Conservation (phyloP, 2,888 invertebrate genomes). For the Leptarthrus brevirostris region DNA sequence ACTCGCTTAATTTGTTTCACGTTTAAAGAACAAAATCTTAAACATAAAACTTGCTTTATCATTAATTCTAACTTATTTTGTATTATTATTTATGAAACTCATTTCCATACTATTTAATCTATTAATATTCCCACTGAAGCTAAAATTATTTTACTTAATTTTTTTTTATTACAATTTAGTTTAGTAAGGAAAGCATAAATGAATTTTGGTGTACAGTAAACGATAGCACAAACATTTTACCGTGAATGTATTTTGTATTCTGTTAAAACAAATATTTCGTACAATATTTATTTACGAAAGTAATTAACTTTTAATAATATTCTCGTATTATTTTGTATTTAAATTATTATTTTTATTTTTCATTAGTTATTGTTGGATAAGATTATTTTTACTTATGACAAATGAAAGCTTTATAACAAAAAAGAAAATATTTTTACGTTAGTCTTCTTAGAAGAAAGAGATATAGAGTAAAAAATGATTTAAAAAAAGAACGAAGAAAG, state of each 20-base stretch:
- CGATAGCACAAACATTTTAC: not conserved
- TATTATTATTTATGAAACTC: conserved; percentile 2
- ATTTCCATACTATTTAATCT: conserved; percentile 12
- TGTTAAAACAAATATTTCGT: too few relatives aligned
- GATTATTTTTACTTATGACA: conserved; percentile 24
- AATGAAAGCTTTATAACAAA: conserved; percentile 29
- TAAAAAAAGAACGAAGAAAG: too few relatives aligned
- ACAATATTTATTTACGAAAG: too few relatives aligned
- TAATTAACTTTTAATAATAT: too few relatives aligned
- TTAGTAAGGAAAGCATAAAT: conserved; percentile 5
- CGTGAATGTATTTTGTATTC: conserved; percentile 24
- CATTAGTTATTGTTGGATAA: too few relatives aligned
- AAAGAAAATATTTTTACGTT: conserved; percentile 17
- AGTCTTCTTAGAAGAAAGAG: conserved; percentile 14
- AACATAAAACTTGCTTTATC: not conserved
- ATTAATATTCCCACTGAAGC: conserved; percentile 9
- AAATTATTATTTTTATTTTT: conserved; percentile 6
- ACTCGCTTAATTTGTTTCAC: conserved; percentile 1
- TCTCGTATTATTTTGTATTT: conserved; percentile 1
- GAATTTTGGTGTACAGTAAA: conserved; percentile 8
- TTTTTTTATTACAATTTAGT: not conserved
- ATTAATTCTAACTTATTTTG: conserved; percentile 11
- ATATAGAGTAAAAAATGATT: not conserved
- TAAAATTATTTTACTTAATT: conserved; percentile 28
- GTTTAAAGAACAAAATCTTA: not conserved